Base-by-base conservation (phyloP, 2,888 invertebrate genomes). In the Deroplatys truncata region DNA sequence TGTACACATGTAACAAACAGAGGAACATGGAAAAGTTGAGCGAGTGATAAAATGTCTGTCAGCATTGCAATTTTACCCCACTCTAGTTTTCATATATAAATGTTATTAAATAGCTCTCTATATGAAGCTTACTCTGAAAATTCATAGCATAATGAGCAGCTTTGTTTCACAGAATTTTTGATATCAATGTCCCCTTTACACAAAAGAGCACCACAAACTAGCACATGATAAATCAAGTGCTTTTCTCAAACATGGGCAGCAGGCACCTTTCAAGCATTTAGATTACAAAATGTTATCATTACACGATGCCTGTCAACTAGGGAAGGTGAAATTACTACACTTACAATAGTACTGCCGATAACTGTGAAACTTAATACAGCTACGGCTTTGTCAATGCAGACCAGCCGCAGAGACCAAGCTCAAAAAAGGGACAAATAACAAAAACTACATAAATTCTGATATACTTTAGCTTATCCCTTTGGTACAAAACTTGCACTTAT, bases 331-430 rank as follows among this genome's bases (percentile, higher is more conserved):
- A 43, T 87, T 83, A 28, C 83, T 83, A 83, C 87, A 87, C 82
- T 87, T 87, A 87, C 28, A 87, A 87, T 35, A 87, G 83, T 20
- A 29, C 25, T 43, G 82, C 82, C 82, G 82, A 83, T 20, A 87
- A 83, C 15, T 83, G 87, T 35, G 35, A 43, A 87, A 87, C 82
- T 87, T 25, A 72, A 72, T 72, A 72, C 5, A 20, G 1, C 56
- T 72, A 72, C 56, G 20, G 20, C 25, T 20, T 72, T 20, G 56
- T 72, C 56, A 72, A 72, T 72, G 89, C 85, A 89, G 89, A 28
- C 85, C 72, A 91, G 90, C 88, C 43, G 88, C 88, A 84, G 56
- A 72, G n/a, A 49, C 84, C 35, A 84, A n/a, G 72, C 16, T 87
- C 31, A 35, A 56, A 56, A 35, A 43, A 72, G 16, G 9, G 25